Evolutionary conservation across 2,888 invertebrate genomes (phyloP).

Genomic region (Orchestes rusci): DNA sequence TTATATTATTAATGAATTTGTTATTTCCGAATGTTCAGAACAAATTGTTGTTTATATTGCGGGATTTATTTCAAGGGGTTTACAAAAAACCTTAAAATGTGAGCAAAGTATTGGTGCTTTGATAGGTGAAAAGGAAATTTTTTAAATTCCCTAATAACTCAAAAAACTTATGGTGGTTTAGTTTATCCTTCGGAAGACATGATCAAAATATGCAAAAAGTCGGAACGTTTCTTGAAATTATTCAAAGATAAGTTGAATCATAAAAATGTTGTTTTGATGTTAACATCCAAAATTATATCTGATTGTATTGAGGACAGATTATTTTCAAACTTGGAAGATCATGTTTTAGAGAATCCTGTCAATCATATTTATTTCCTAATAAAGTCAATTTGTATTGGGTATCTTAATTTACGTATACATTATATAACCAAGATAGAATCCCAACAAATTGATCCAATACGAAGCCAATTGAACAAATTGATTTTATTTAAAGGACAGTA

Average conservation of each 20-base stretch:
- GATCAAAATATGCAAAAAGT: slow-evolving; percentile 4
- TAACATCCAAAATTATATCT: no score
- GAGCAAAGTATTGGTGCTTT: slow-evolving; percentile 8
- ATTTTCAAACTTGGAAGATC: background rate
- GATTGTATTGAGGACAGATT: background rate
- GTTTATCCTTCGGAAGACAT: slow-evolving; percentile 9
- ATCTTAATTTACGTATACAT: background rate
- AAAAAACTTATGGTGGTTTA: slow-evolving; percentile 10
- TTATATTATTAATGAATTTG: slow-evolving; percentile 9
- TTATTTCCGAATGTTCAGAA: slow-evolving; percentile 9
- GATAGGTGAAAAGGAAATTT: slow-evolving; percentile 7
- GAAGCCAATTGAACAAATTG: no score
- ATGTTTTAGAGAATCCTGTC: background rate
- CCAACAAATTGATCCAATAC: background rate
- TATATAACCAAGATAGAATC: background rate
- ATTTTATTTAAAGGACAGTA: slow-evolving; percentile 6
- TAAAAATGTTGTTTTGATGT: background rate
- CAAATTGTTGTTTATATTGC: slow-evolving; percentile 11
- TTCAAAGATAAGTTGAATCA: background rate
- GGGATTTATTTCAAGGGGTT: slow-evolving; percentile 7
- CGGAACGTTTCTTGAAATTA: slow-evolving; percentile 9
- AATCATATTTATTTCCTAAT: slow-evolving; percentile 1
- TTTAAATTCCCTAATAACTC: slow-evolving; percentile 11
- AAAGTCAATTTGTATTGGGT: no score
- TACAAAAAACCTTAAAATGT: slow-evolving; percentile 6